Evolutionary conservation across 2,113 vertebrate species (phyloP).

Genomic region (Charina bottae): DNA sequence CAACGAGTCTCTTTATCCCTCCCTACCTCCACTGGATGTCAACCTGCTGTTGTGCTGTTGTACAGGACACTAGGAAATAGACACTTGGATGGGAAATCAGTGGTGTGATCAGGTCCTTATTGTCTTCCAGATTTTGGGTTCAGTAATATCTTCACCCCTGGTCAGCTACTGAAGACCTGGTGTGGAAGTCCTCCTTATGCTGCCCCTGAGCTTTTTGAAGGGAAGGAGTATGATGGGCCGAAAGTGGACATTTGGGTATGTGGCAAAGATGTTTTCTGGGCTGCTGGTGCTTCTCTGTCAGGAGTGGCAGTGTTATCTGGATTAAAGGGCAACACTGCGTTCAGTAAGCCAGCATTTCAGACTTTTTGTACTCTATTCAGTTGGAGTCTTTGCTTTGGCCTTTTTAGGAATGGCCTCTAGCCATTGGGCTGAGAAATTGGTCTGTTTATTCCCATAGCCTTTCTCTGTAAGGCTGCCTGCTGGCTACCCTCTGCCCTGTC

Average conservation of each 20-base stretch:
- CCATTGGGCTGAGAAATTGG: neutral
- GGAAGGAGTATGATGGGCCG: slow-evolving; percentile 97
- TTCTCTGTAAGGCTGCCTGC: accelerated
- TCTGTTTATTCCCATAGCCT: neutral
- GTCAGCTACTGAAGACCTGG: slow-evolving; percentile 97
- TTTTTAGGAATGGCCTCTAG: neutral
- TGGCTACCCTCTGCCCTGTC: slow-evolving; percentile 14
- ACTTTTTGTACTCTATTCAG: no score
- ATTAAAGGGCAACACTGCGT: neutral
- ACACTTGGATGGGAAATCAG: neutral
- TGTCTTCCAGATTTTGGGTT: slow-evolving; percentile 90
- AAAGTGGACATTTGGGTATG: slow-evolving; percentile 99
- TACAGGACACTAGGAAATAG: neutral
- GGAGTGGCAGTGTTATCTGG: accelerated
- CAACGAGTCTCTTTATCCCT: no score
- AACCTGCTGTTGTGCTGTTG: no score
- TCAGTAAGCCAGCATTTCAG: neutral
- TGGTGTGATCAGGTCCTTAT: neutral
- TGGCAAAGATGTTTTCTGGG: accelerated
- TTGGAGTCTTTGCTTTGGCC: neutral
- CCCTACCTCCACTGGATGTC: neutral
- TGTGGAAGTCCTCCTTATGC: slow-evolving; percentile 97
- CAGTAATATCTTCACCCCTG: slow-evolving; percentile 95
- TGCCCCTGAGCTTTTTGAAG: slow-evolving; percentile 96
- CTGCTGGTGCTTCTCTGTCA: neutral